Evolutionary conservation across 2,113 vertebrate species (phyloP).

Genomic region (Prolemur simus): DNA sequence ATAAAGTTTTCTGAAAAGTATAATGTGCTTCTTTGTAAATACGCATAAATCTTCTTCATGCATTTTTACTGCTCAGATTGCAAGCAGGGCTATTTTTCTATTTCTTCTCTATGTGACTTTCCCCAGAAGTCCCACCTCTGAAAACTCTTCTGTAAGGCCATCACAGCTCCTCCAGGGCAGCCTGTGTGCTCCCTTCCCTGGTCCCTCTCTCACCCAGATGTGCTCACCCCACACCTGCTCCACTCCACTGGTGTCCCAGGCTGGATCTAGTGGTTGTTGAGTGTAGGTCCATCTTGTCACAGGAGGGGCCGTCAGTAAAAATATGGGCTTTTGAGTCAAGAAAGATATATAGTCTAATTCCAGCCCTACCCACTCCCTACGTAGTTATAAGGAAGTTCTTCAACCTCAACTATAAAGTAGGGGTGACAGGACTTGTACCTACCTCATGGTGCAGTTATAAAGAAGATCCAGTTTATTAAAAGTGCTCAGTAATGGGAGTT

Average conservation of each 20-base stretch:
- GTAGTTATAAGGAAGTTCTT: not conserved
- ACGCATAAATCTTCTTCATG: not conserved
- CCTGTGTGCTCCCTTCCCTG: not conserved
- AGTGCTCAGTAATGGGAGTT: not conserved
- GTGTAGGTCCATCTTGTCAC: not conserved
- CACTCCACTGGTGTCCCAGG: rapidly evolving
- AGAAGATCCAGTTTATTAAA: not conserved
- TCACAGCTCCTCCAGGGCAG: not conserved
- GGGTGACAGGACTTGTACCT: not conserved
- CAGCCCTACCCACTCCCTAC: not conserved
- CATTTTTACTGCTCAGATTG: not conserved
- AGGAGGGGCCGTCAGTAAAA: not conserved
- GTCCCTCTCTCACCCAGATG: too few relatives aligned
- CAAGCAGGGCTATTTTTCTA: not conserved
- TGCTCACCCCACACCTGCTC: not conserved
- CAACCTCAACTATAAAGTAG: not conserved
- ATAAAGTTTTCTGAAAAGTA: not conserved
- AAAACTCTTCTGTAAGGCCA: not conserved
- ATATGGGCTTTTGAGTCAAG: not conserved
- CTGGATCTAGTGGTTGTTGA: not conserved
- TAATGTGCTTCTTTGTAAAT: not conserved
- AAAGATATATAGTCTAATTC: not conserved
- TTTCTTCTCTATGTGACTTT: not conserved
- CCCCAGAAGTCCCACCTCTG: not conserved
- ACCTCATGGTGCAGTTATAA: not conserved